Evolutionary conservation across 1,140 invertebrate species (phyloP).

Genomic region (Calephelis nemesis): DNA sequence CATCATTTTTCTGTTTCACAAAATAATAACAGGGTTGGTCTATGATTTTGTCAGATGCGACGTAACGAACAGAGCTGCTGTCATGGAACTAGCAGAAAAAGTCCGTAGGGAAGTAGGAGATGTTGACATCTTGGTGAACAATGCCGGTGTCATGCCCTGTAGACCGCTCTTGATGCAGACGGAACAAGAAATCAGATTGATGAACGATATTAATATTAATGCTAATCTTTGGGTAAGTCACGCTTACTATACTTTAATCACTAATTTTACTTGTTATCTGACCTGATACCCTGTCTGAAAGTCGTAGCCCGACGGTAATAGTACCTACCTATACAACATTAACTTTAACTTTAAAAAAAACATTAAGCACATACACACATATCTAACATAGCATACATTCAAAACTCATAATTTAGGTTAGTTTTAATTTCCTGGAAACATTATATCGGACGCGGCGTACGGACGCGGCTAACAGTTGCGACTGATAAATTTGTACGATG

Average conservation of each 20-base stretch:
- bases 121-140: conserved; percentile 89
- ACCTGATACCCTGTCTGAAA: too few species aligned
- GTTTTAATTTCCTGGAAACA: too few species aligned
- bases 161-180: conserved; percentile 83
- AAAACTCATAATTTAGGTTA: too few species aligned
- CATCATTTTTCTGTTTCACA: too few species aligned
- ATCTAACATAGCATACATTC: too few species aligned
- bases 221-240: conserved; percentile 89
- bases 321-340: too few species aligned
- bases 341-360: too few species aligned
- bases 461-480: too few species aligned
- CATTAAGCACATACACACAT: too few species aligned
- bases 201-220: conserved; percentile 89
- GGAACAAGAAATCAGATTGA: conserved; percentile 83
- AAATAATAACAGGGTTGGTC: not conserved
- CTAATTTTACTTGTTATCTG: not conserved
- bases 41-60: conserved; percentile 81
- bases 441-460: too few species aligned
- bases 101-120: conserved; percentile 84
- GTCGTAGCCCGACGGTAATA: too few species aligned
- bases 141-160: conserved; percentile 93
- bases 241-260: not conserved
- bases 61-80: conserved; percentile 83
- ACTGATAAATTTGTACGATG: too few species aligned
- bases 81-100: conserved; percentile 79